phyloP scores from a whole-genome alignment of 2,888 invertebrate genomes.

The Eudemis profundana region DNA sequence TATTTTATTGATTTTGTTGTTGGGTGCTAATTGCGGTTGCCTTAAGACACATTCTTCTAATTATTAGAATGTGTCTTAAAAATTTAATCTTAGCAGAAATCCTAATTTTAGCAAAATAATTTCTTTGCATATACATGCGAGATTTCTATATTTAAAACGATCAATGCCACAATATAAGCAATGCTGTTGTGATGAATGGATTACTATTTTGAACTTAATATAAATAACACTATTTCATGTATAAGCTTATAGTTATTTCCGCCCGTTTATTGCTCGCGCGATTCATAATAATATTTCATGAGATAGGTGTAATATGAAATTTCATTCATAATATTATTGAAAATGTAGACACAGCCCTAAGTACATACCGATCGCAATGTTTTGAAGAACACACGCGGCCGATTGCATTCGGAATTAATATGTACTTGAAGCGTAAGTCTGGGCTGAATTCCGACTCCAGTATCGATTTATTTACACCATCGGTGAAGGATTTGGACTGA shows the following conservation, averaged over 20 bases:
- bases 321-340: conserved; percentile 30
- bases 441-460: conserved; percentile 52
- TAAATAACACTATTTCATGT: conserved; percentile 12
- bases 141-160: too few species aligned
- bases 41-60: too few species aligned
- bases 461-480: conserved; percentile 63
- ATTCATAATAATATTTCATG: too few species aligned
- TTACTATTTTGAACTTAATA: not conserved
- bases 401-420: conserved; percentile 68
- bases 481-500: conserved; percentile 38
- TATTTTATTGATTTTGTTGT: too few species aligned
- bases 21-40: too few species aligned
- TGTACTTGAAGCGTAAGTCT: conserved; percentile 54
- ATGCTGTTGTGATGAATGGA: not conserved
- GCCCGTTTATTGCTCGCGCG: conserved; percentile 20
- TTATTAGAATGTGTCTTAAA: too few species aligned
- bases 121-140: not conserved
- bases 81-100: too few species aligned
- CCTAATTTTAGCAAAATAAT: too few species aligned
- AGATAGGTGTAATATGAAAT: conserved; percentile 4
- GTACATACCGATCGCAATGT: conserved; percentile 58
- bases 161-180: not conserved
- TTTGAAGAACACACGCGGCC: conserved; percentile 77
- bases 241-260: conserved; percentile 19
- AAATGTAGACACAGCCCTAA: conserved; percentile 59